phyloP scores from a whole-genome alignment of 35 echinoderm and acorn worm species.

The Chiridota heheva region DNA sequence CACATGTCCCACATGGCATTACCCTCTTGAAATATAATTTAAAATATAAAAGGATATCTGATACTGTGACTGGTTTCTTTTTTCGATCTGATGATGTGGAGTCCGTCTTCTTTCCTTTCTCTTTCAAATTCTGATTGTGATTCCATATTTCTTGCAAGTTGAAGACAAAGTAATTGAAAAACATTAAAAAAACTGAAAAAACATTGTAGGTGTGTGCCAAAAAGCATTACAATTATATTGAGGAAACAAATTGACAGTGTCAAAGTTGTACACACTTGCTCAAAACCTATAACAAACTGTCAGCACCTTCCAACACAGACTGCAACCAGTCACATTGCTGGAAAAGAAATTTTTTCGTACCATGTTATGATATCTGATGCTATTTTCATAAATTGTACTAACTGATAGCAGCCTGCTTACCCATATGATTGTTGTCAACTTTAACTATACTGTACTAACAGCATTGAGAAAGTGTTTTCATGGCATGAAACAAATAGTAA shows the following conservation, averaged over 20 bases:
- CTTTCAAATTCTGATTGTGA: conserved; percentile 79
- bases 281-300: neutral
- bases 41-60: conserved; percentile 90
- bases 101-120: conserved; percentile 91
- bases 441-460: too few species aligned
- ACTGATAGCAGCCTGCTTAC: too few species aligned
- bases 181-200: neutral
- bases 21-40: neutral
- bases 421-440: too few species aligned
- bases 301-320: too few species aligned
- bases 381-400: too few species aligned
- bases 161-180: conserved; percentile 4
- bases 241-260: neutral
- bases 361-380: too few species aligned
- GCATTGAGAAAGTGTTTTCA: too few species aligned
- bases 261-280: neutral
- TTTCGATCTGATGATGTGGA: conserved; percentile 74
- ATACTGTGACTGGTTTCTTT: conserved; percentile 94
- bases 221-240: neutral
- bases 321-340: too few species aligned
- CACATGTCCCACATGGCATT: neutral
- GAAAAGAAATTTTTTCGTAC: too few species aligned
- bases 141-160: conserved; percentile 92
- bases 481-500: too few species aligned
- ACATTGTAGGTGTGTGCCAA: neutral